Conservation (phyloP, 2,797 vertebrate species). For the Leptoclinus maculatus region DNA sequence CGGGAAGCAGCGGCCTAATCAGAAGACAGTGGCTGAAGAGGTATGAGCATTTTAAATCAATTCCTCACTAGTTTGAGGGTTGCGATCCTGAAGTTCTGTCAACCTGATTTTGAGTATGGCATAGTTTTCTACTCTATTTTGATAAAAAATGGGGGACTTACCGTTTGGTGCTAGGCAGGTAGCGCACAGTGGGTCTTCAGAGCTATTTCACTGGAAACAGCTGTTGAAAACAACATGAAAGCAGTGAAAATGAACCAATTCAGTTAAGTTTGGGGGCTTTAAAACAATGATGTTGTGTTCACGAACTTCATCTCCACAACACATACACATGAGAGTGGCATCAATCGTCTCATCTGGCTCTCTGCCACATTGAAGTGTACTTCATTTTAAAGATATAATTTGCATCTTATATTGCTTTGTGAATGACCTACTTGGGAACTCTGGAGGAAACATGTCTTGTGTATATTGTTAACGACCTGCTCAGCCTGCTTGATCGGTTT, state of each 20-base stretch:
- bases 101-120: neutral
- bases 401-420: neutral
- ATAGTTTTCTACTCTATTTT: neutral
- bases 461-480: neutral
- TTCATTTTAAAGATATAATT: neutral
- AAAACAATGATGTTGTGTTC: neutral
- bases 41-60: slow-evolving; percentile 29
- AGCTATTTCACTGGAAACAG: neutral
- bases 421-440: neutral
- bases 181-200: no score
- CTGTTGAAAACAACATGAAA: neutral
- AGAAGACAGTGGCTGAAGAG: slow-evolving; percentile 39
- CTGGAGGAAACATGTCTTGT: neutral
- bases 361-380: neutral
- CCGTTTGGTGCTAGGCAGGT: no score
- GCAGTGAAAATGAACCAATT: neutral
- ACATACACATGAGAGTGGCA: neutral
- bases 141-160: neutral
- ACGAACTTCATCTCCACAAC: neutral
- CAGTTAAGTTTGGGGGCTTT: neutral
- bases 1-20: slow-evolving; percentile 39
- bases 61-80: neutral
- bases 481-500: slow-evolving; percentile 48
- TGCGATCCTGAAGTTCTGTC: neutral
- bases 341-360: neutral